phyloP scores from a whole-genome alignment of 2,113 vertebrate genomes.

The Colius striatus region DNA sequence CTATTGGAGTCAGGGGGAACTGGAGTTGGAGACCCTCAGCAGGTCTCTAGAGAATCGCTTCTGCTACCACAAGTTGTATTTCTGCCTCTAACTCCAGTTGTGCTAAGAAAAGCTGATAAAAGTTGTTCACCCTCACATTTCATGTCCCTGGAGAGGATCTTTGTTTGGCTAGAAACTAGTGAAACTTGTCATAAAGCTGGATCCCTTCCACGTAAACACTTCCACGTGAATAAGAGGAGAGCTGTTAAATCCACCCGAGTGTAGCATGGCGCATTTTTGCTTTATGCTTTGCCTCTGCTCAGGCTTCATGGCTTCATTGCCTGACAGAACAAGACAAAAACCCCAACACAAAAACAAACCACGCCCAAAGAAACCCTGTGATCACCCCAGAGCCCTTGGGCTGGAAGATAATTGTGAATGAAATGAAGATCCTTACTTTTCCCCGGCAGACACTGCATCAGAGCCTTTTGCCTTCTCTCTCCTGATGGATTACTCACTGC shows the following conservation, averaged over 20 bases:
- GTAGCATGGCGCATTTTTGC: background rate
- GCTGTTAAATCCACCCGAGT: background rate
- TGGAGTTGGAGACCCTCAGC: background rate
- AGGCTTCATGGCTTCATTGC: background rate
- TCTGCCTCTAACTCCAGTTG: background rate
- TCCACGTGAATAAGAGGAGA: background rate
- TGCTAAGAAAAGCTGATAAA: background rate
- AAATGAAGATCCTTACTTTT: background rate
- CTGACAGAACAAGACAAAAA: background rate
- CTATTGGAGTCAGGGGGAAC: fast-evolving
- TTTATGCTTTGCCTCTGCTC: background rate
- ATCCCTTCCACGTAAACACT: background rate
- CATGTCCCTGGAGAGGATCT: background rate
- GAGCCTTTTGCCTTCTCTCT: background rate
- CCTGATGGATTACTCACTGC: background rate
- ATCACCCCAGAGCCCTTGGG: background rate
- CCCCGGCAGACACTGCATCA: background rate
- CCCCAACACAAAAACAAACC: background rate
- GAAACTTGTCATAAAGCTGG: background rate
- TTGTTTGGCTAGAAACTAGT: background rate
- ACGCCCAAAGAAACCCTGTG: background rate
- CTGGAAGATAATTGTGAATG: background rate
- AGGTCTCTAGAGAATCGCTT: background rate
- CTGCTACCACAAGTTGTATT: background rate
- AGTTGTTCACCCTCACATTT: background rate